phyloP scores from a whole-genome alignment of 2,113 vertebrate genomes.

The Gobio gobio region DNA sequence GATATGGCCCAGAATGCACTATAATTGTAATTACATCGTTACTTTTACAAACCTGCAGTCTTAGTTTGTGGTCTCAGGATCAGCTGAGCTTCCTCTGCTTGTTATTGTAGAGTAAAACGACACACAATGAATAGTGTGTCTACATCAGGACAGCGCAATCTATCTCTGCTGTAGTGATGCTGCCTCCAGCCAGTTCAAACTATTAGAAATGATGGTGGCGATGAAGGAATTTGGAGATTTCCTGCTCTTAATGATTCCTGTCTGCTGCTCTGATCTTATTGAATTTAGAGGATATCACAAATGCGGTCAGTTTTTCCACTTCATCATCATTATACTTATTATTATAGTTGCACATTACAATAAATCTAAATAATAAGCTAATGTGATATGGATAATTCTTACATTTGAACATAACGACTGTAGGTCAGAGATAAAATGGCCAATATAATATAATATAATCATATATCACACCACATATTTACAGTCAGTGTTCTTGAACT shows the following conservation, averaged over 20 bases:
- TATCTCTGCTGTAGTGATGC: not conserved
- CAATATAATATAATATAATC: not conserved
- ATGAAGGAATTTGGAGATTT: conserved; percentile 8
- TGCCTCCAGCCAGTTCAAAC: conserved; percentile 9
- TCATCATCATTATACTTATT: not conserved
- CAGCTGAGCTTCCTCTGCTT: conserved; percentile 9
- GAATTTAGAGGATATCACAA: not conserved
- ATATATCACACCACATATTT: not conserved
- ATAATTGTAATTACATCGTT: not conserved
- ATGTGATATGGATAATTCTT: not conserved
- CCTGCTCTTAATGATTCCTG: not conserved
- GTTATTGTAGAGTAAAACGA: not conserved
- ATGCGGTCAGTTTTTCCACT: not conserved
- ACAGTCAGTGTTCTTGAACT: no score
- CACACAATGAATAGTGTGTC: not conserved
- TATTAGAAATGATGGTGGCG: not conserved
- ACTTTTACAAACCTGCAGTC: no score
- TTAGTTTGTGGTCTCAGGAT: not conserved
- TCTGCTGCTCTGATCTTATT: not conserved
- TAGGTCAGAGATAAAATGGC: not conserved
- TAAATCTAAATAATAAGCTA: not conserved
- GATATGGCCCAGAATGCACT: conserved; percentile 17
- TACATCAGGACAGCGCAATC: not conserved
- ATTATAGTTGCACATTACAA: not conserved
- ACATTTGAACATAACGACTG: no score